phyloP scores from a whole-genome alignment of 2,888 invertebrate genomes.

The Achlya flavicornis region DNA sequence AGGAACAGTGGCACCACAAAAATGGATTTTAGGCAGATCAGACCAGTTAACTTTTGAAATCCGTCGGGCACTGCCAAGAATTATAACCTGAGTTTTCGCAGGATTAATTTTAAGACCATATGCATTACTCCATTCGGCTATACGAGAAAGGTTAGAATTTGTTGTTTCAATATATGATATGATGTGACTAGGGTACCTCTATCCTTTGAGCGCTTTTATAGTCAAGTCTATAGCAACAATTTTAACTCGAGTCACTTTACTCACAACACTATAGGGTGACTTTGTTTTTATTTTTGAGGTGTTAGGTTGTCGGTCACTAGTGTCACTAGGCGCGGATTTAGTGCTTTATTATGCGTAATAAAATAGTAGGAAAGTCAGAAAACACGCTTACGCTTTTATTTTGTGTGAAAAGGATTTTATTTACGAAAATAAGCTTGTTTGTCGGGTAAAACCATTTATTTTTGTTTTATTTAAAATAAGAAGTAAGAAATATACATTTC shows the following conservation, averaged over 20 bases:
- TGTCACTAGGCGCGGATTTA: conserved; percentile 25
- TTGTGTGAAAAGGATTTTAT: not conserved
- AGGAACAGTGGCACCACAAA: too few relatives aligned
- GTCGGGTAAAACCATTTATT: not conserved
- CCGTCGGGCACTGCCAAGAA: too few relatives aligned
- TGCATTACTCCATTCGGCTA: too few relatives aligned
- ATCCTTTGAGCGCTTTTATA: conserved; percentile 18
- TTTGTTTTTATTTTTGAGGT: conserved; percentile 33
- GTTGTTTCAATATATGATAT: too few relatives aligned
- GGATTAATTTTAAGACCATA: too few relatives aligned
- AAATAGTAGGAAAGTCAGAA: conserved; percentile 1
- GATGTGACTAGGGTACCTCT: too few relatives aligned
- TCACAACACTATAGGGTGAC: conserved; percentile 6
- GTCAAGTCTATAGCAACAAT: too few relatives aligned
- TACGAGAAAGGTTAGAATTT: too few relatives aligned
- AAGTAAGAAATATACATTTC: not conserved
- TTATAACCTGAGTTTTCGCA: too few relatives aligned
- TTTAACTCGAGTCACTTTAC: not conserved
- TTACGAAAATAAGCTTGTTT: not conserved
- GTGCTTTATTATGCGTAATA: conserved; percentile 29
- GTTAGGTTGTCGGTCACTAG: conserved; percentile 19
- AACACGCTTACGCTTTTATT: conserved; percentile 6
- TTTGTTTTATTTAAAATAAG: not conserved
- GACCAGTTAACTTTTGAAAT: too few relatives aligned
- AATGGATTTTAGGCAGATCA: too few relatives aligned